Evolutionary conservation across 2,888 invertebrate genomes (phyloP), one percentile per base, ranked within the genome.

Genomic region (Pammene aurita): DNA sequence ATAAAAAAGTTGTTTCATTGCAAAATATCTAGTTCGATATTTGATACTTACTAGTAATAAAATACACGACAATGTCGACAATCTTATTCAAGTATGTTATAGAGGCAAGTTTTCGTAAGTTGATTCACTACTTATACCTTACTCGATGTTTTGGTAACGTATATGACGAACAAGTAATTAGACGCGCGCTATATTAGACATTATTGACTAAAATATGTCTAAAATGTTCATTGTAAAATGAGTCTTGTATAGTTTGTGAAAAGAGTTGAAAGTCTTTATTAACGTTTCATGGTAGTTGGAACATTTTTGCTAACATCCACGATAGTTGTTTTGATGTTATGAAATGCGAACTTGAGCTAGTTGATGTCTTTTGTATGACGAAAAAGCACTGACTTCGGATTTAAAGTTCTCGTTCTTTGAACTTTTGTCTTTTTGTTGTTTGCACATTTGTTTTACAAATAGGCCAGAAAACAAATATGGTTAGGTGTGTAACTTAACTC

Each of bases 41-140:
- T 69, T 69, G 64, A 64, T 63, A 65, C 58, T 48, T 58, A 52
- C 48, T 14, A 57, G 50, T 52, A 50, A 64, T 58, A 44, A 58
- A 57, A 58, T 38, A 67, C 52, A 62, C 54, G 4, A 26, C 26
- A 26, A 4, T 26, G 26, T 26, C 46, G 50, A 61, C 41, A 7
- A 44, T 58, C 41, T n/a, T 44, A n/a, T 54, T 52, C 44, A 44
- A n/a, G n/a, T n/a, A n/a, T n/a, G n/a, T n/a, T n/a, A n/a, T n/a
- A 44, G 57, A 52, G 56, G 5, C 35, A 48, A 16, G 57, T 64
- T 68, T 57, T 68, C 57, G 63, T 68, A 68, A 64, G 50, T 58
- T 63, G 67, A 61, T 58, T 26, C 18, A 56, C 56, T 50, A 41
- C 56, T 56, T 56, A 52, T 54, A 42, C 42, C 50, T 7, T 54